phyloP scores from a whole-genome alignment of 2,888 invertebrate genomes.

The Cosmia pyralina region DNA sequence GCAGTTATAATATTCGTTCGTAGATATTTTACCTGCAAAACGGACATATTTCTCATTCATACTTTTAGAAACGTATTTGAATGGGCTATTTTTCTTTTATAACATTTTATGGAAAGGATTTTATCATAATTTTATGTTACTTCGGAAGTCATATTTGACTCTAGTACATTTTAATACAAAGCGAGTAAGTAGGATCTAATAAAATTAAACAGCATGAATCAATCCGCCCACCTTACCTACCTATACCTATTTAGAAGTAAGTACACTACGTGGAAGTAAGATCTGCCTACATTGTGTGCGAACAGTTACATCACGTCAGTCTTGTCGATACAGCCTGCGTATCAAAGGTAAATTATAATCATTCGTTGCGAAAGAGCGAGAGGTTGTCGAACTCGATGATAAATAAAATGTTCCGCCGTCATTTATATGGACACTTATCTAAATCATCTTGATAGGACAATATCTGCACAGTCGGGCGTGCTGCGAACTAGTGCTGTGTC shows the following conservation, averaged over 20 bases:
- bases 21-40: slow-evolving; percentile 66
- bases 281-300: slow-evolving; percentile 8
- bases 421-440: slow-evolving; percentile 67
- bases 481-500: slow-evolving; percentile 52
- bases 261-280: no score
- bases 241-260: no score
- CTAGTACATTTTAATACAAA: background rate
- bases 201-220: background rate
- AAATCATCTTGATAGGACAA: slow-evolving; percentile 67
- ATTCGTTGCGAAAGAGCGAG: slow-evolving; percentile 47
- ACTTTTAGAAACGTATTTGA: slow-evolving; percentile 46
- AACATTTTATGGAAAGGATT: slow-evolving; percentile 28
- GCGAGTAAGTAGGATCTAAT: background rate
- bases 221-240: background rate
- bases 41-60: slow-evolving; percentile 62
- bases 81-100: slow-evolving; percentile 32
- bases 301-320: slow-evolving; percentile 18
- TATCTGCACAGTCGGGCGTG: slow-evolving; percentile 57
- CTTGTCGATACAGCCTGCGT: slow-evolving; percentile 7
- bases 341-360: slow-evolving; percentile 50
- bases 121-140: slow-evolving; percentile 5
- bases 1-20: slow-evolving; percentile 65
- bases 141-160: background rate
- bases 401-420: slow-evolving; percentile 65
- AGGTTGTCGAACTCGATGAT: slow-evolving; percentile 67